Conservation (phyloP, 2,113 vertebrate genomes). For the Tonatia bakeri region DNA sequence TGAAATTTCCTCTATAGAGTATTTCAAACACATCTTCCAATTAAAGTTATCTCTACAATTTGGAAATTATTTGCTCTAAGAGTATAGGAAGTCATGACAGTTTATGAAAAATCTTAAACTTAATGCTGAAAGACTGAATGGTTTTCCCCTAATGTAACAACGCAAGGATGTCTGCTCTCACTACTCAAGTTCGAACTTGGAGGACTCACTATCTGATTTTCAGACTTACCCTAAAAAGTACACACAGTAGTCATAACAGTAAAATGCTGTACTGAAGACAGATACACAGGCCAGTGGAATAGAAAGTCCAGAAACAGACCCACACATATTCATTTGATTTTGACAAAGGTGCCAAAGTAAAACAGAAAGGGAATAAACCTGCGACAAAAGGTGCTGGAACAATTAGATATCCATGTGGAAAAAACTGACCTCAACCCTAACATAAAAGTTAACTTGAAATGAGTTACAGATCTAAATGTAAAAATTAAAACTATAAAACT, state of each 20-base stretch:
- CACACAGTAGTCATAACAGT: background rate
- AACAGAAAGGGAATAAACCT: background rate
- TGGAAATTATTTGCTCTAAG: background rate
- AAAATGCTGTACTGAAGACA: background rate
- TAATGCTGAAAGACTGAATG: background rate
- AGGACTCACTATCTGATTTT: background rate
- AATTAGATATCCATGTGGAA: background rate
- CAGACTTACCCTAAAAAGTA: background rate
- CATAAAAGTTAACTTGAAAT: background rate
- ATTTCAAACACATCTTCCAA: constrained; percentile 6
- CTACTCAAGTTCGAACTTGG: background rate
- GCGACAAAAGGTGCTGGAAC: background rate
- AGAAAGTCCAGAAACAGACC: background rate
- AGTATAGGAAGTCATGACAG: background rate
- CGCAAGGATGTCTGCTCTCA: background rate
- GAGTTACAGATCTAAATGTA: background rate
- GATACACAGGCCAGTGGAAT: background rate
- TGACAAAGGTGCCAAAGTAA: background rate
- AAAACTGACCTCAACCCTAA: background rate
- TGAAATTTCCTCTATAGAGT: background rate
- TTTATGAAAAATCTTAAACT: constrained; percentile 1
- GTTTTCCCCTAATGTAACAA: background rate
- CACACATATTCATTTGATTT: background rate
- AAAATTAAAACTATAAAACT: background rate
- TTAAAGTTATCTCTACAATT: background rate